These are phyloP conservation scores for Drosophila gunungcola DNA, from an alignment of 1,140 invertebrate species.

Conservation along the genomic window DNA sequence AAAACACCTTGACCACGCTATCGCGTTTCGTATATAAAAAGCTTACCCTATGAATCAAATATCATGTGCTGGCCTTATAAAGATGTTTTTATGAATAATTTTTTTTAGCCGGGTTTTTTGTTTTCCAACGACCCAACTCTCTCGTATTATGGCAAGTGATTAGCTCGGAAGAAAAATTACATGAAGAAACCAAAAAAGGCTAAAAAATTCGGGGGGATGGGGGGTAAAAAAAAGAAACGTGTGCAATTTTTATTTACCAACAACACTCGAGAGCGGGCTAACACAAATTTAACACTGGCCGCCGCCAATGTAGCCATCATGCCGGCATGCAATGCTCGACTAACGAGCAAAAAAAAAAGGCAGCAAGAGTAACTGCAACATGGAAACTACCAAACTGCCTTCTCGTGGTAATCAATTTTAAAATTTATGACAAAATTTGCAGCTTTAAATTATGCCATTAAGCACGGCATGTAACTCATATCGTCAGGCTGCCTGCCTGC, in stretches of 20 bases:
- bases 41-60: constrained; percentile 1
- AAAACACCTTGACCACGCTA: neutral
- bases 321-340: constrained; percentile 77
- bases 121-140: constrained; percentile 8
- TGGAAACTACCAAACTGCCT: constrained; percentile 66
- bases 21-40: constrained; percentile 1
- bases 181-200: constrained; percentile 2
- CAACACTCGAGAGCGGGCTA: constrained; percentile 49
- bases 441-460: constrained; percentile 85
- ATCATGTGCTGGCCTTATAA: constrained; percentile 25
- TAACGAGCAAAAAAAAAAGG: constrained; percentile 80
- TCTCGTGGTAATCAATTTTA: constrained; percentile 83
- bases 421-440: constrained; percentile 85
- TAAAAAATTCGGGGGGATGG: constrained; percentile 2
- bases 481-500: constrained; percentile 66
- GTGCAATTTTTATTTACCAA: constrained; percentile 61
- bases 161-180: constrained; percentile 42
- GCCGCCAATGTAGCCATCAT: constrained; percentile 80
- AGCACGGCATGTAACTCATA: constrained; percentile 85
- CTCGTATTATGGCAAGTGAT: constrained; percentile 45
- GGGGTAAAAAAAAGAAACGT: constrained; percentile 24
- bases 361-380: constrained; percentile 56
- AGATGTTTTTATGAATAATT: constrained; percentile 21
- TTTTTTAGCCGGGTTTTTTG: neutral
- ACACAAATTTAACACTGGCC: constrained; percentile 78